Conservation (phyloP, 2,888 invertebrate species). For the Papilio elwesi region DNA sequence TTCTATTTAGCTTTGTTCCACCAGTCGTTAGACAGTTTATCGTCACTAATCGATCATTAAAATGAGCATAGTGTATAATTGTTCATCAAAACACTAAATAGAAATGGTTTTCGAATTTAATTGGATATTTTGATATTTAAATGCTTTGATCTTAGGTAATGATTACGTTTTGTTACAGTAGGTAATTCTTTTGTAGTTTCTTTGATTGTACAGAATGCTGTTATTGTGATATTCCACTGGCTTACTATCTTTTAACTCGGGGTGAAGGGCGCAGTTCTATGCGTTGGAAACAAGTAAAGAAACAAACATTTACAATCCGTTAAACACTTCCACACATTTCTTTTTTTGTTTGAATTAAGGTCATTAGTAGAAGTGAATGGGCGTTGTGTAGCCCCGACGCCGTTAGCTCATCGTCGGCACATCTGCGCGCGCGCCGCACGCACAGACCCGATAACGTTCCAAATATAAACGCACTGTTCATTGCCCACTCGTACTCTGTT, state of each 20-base stretch:
- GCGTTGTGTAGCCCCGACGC: conserved; percentile 34
- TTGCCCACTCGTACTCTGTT: conserved; percentile 61
- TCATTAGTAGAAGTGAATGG: conserved; percentile 38
- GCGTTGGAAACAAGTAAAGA: background rate
- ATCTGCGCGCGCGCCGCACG: conserved; percentile 63
- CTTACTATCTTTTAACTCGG: background rate
- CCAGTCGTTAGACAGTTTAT: conserved; percentile 38
- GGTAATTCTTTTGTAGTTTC: background rate
- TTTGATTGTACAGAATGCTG: background rate
- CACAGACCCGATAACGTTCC: conserved; percentile 68
- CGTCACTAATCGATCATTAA: conserved; percentile 42
- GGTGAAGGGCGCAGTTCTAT: background rate
- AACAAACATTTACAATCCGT: background rate
- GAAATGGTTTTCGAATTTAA: background rate
- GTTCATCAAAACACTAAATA: conserved; percentile 6
- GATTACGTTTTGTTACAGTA: no score
- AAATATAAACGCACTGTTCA: conserved; percentile 71
- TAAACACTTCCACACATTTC: conserved; percentile 22
- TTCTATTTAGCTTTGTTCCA: conserved; percentile 48
- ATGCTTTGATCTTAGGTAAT: background rate
- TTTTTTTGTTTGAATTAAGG: conserved; percentile 29
- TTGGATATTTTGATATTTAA: background rate
- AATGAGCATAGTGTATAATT: conserved; percentile 7
- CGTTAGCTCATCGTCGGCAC: conserved; percentile 54
- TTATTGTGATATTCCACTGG: background rate